Evolutionary conservation across 2,113 vertebrate species (phyloP), one percentile per base, ranked within the genome.

Genomic region (Electrona antarctica): DNA sequence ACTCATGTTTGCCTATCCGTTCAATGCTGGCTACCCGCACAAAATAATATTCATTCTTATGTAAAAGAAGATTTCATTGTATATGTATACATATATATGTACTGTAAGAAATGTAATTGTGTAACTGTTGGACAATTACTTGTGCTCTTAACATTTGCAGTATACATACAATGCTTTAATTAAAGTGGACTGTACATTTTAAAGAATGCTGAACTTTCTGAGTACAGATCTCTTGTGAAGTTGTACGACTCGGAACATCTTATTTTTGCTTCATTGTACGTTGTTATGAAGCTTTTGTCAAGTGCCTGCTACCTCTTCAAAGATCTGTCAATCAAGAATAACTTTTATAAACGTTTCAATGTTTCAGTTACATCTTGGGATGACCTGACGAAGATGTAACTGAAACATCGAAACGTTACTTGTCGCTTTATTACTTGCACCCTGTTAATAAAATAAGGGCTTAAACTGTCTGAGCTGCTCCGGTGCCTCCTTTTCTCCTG

Each of bases 221-320:
- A 41, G 33, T 41, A 41, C 29, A 33, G n/a, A n/a, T n/a, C n/a
- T n/a, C n/a, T n/a, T 33, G 4, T 33, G 2, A 2, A n/a, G 2
- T 33, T 33, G 29, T 33, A 33, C 29, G 4, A 33, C 29, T 33
- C 29, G 4, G 29, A 33, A 33, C 29, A 33, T 33, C 2, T 33
- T 33, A n/a, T n/a, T 33, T 33, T 33, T 33, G 2, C 29, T 33
- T 69, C 75, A 58, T 69, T 81, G 58, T 54, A 59, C 54, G 59
- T 89, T 82, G 76, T 59, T 73, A 60, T 69, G 3, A 58, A 70
- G 68, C n/a, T n/a, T n/a, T n/a, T n/a, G n/a, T n/a, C n/a, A n/a
- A n/a, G 21, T 54, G 55, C 2, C 29, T 33, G 29, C n/a, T 60
- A 60, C 11, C 58, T 60, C 21, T 12, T 60, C 5, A 5, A n/a